Evolutionary conservation across 2,888 invertebrate species (phyloP), one percentile per base, ranked within the genome.

Genomic region (Heliconius ismenius): DNA sequence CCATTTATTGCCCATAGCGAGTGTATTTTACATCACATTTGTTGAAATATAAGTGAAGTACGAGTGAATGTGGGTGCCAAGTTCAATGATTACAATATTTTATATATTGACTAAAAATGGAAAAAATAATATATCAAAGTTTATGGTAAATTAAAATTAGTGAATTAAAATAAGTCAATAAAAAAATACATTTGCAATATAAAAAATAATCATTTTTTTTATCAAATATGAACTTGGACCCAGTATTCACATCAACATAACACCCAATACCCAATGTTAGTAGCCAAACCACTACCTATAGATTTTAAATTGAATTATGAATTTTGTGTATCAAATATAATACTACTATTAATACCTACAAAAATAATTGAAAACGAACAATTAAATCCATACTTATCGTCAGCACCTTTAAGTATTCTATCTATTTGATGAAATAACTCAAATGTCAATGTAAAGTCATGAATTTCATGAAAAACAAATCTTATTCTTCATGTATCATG

Each of bases 1-100:
- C 81, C 82, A 65, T 90, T 89, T 89, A 89, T 89, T 90, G 74
- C 67, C 76, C 58, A 75, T 72, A 73, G 58, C 76, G 64, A 4
- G 64, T 70, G 73, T 72, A 58, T 77, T 67, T 72, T 77, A 79
- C 77, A 79, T 64, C 68, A 72, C 73, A 74, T 39, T 72, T 43
- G 26, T 54, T 70, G 18, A 49, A 54, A 62, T 24, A 24, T 26
- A n/a, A 24, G 67, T 67, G 67, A 58, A 65, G 15, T 36, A 36
- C 3, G n/a, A 73, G 64, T n/a, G 43, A 67, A 76, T 76, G 76
- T 76, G 54, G 54, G 24, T 10, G 39, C 63, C n/a, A 64, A 58
- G 60, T 24, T 62, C 58, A 58, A n/a, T n/a, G 10, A 58, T n/a
- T 10, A 10, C 0, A 10, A n/a, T n/a, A 3, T n/a, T 58, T n/a